These are phyloP conservation scores for Enteromius mattozi DNA, from an alignment of 2,797 vertebrate genomes.

Conservation along the genomic window DNA sequence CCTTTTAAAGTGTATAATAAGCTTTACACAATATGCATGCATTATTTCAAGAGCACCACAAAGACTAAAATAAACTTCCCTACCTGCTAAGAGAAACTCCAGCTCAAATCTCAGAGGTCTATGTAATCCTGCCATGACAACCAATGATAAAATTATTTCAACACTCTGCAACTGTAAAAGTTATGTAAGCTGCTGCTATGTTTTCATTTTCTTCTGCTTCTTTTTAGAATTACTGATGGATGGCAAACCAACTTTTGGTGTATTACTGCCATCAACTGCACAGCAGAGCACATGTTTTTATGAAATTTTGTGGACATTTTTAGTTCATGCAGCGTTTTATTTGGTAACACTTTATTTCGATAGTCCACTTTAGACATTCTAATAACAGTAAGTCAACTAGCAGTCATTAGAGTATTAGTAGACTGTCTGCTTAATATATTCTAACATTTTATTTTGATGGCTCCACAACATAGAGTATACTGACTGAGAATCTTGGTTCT, in stretches of 20 bases:
- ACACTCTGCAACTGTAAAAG: background rate
- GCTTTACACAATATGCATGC: background rate
- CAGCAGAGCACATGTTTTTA: background rate
- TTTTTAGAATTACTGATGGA: background rate
- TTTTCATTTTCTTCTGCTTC: background rate
- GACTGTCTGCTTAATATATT: too few relatives aligned
- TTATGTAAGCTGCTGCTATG: background rate
- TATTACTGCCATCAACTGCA: background rate
- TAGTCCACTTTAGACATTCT: too few relatives aligned
- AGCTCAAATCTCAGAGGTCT: background rate
- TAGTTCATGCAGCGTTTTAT: background rate
- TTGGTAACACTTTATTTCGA: background rate
- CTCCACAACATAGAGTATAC: too few relatives aligned
- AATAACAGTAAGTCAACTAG: too few relatives aligned
- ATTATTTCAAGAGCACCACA: background rate
- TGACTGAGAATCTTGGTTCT: too few relatives aligned
- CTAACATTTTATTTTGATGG: too few relatives aligned
- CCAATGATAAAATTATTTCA: background rate
- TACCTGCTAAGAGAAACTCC: background rate
- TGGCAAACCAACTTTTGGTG: background rate
- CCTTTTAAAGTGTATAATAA: background rate
- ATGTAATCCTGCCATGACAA: background rate
- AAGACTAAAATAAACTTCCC: background rate
- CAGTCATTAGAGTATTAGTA: too few relatives aligned
- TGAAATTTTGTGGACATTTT: background rate